These are phyloP conservation scores for Unio delphinus DNA, from an alignment of 2,888 invertebrate genomes.

Conservation along the genomic window DNA sequence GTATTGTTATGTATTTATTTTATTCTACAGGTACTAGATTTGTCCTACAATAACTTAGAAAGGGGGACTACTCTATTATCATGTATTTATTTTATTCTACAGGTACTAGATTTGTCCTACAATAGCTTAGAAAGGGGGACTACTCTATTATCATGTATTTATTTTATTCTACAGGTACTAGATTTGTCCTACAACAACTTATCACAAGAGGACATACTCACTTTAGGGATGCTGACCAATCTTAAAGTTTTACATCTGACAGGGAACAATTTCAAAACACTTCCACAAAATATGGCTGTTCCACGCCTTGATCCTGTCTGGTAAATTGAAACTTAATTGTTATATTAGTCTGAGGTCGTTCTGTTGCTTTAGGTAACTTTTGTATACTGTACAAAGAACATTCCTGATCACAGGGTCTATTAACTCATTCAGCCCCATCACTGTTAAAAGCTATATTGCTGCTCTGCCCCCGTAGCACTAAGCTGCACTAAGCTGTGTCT, in stretches of 20 bases:
- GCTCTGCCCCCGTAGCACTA: too few relatives aligned
- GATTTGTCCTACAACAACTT: slow-evolving; percentile 71
- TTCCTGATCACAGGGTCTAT: too few relatives aligned
- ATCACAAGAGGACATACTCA: slow-evolving; percentile 63
- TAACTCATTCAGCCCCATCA: too few relatives aligned
- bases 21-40: slow-evolving; percentile 63
- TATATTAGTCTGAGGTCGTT: too few relatives aligned
- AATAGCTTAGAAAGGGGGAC: too few relatives aligned
- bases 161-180: slow-evolving; percentile 54
- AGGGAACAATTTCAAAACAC: slow-evolving; percentile 62
- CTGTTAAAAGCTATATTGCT: too few relatives aligned
- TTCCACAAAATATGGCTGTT: slow-evolving; percentile 65
- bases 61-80: not conserved
- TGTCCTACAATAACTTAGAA: slow-evolving; percentile 69
- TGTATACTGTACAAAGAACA: too few relatives aligned
- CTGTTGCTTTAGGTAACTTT: too few relatives aligned
- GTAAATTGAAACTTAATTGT: slow-evolving; percentile 24
- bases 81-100: slow-evolving; percentile 15
- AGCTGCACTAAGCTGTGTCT: too few relatives aligned
- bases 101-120: slow-evolving; percentile 70
- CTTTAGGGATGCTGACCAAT: slow-evolving; percentile 61
- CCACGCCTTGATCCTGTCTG: slow-evolving; percentile 53
- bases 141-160: too few relatives aligned
- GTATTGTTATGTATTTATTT: not conserved
- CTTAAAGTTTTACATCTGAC: slow-evolving; percentile 66